Conservation (phyloP, 1,140 invertebrate genomes). For the Lepidostoma basale region DNA sequence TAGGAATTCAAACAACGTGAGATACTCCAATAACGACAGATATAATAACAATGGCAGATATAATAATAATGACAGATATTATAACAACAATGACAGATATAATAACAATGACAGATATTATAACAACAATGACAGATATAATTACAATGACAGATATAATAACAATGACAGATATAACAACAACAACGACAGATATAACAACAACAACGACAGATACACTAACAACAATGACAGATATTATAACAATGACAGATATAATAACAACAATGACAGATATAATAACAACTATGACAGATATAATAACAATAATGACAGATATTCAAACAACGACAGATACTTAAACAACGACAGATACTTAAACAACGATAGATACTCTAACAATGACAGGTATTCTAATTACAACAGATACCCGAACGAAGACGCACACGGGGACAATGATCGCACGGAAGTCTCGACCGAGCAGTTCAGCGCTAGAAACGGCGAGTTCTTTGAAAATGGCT, state of each 20-base stretch:
- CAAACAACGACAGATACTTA: not conserved
- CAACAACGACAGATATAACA: not conserved
- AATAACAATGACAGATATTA: no score
- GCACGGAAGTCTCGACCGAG: no score
- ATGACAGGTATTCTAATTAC: not conserved
- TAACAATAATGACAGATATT: not conserved
- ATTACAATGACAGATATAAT: not conserved
- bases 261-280: not conserved
- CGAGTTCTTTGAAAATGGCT: not conserved
- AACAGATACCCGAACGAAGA: not conserved
- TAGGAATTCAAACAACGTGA: no score
- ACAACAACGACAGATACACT: not conserved
- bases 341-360: not conserved
- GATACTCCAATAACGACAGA: no score
- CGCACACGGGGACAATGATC: no score
- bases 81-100: not conserved
- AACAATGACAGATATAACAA: not conserved
- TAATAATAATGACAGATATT: not conserved
- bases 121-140: not conserved
- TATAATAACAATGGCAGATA: not conserved
- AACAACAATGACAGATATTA: not conserved
- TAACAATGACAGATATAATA: not conserved
- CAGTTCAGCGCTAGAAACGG: not conserved
- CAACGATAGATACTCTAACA: not conserved
- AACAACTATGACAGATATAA: not conserved